Evolutionary conservation across 2,113 vertebrate species (phyloP).

Genomic region (Salvator merianae): DNA sequence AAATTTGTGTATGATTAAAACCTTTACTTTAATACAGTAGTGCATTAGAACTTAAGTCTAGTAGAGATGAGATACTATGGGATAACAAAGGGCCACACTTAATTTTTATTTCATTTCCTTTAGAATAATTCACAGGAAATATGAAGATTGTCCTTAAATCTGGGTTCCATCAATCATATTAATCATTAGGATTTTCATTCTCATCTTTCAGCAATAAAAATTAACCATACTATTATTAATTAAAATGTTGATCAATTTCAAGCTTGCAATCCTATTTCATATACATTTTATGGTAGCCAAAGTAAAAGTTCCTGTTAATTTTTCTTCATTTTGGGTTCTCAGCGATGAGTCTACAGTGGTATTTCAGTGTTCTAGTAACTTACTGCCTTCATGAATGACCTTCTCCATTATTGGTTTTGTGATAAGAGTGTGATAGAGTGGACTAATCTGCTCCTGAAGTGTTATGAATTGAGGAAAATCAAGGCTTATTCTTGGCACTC

Average conservation of each 20-base stretch:
- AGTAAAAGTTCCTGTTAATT: not conserved
- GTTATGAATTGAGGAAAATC: not conserved
- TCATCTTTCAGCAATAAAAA: not conserved
- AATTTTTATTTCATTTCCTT: not conserved
- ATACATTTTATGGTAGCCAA: not conserved
- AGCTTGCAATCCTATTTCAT: no score
- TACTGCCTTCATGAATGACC: not conserved
- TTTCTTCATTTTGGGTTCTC: not conserved
- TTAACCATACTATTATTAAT: not conserved
- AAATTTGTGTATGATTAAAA: not conserved
- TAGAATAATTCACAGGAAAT: not conserved
- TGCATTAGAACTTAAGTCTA: not conserved
- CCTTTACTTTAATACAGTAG: not conserved
- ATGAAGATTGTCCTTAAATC: not conserved
- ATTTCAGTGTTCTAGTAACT: not conserved
- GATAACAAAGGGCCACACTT: not conserved
- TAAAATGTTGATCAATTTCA: not conserved
- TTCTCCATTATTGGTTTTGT: not conserved
- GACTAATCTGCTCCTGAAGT: slow-evolving; percentile 3
- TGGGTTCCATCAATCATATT: not conserved
- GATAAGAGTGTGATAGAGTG: not conserved
- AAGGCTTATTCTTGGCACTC: not conserved
- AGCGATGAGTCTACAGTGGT: not conserved
- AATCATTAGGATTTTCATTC: no score
- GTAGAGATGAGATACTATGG: not conserved